phyloP scores from a whole-genome alignment of 2,888 invertebrate genomes.

The Agrochola lychnidis region DNA sequence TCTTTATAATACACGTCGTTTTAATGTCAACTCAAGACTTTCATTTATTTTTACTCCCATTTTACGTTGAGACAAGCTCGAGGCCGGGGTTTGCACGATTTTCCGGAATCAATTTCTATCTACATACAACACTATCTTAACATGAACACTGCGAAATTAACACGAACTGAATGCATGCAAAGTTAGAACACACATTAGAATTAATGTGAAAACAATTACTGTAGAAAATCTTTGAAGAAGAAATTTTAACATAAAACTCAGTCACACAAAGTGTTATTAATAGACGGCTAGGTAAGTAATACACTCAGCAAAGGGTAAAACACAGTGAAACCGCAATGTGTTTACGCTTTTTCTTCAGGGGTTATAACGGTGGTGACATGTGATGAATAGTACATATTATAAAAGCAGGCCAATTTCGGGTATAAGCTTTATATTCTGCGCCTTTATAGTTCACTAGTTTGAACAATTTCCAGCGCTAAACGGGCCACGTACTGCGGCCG shows the following conservation, averaged over 20 bases:
- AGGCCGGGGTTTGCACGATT: neutral
- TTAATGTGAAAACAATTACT: neutral
- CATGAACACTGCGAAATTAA: conserved; percentile 15
- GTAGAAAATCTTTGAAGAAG: conserved; percentile 15
- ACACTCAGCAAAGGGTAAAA: conserved; percentile 31
- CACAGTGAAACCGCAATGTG: conserved; percentile 31
- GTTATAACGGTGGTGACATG: conserved; percentile 37
- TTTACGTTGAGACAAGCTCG: conserved; percentile 27
- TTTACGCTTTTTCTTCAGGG: conserved; percentile 40
- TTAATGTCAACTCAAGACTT: conserved; percentile 50
- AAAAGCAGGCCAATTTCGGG: conserved; percentile 65
- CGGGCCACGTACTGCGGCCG: conserved; percentile 79
- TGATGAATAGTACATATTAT: conserved; percentile 46
- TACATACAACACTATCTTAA: conserved; percentile 6
- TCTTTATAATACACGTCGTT: conserved; percentile 58
- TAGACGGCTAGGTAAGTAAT: conserved; percentile 32
- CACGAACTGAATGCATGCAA: conserved; percentile 1
- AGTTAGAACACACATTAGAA: conserved; percentile 1
- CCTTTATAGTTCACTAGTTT: conserved; percentile 78
- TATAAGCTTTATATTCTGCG: conserved; percentile 74
- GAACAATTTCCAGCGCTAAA: conserved; percentile 81
- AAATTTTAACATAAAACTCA: conserved; percentile 13
- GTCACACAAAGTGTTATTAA: conserved; percentile 31
- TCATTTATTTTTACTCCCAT: conserved; percentile 48
- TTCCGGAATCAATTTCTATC: conserved; percentile 28